phyloP scores from a whole-genome alignment of 2,797 vertebrate genomes.

The Steatocranus sp. region DNA sequence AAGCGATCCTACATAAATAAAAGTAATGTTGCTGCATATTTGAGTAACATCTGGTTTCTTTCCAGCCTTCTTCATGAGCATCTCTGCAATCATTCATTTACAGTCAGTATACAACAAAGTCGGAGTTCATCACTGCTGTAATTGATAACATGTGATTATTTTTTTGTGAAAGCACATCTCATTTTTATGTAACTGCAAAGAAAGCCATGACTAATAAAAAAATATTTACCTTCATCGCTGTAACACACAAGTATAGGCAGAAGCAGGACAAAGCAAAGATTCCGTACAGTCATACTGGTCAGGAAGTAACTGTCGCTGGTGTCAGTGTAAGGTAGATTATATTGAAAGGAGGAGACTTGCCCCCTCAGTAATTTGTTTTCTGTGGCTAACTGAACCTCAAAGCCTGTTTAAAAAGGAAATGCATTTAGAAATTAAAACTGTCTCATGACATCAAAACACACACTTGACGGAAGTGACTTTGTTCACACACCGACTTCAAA shows the following conservation, averaged over 20 bases:
- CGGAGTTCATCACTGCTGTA: rapidly evolving
- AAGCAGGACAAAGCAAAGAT: neutral
- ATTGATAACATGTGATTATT: neutral
- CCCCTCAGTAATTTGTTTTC: neutral
- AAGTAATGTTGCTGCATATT: neutral
- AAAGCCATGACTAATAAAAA: neutral
- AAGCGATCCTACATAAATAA: no score
- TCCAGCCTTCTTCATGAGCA: rapidly evolving
- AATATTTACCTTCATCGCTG: neutral
- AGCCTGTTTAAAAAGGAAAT: neutral
- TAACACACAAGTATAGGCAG: neutral
- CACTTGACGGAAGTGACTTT: neutral
- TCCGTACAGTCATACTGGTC: neutral
- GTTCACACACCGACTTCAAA: neutral
- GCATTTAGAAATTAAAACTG: neutral
- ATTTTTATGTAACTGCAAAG: neutral
- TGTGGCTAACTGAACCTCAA: neutral
- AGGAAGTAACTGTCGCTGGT: neutral
- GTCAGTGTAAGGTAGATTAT: neutral
- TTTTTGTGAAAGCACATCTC: rapidly evolving
- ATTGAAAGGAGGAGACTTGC: neutral
- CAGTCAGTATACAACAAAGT: neutral
- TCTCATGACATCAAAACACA: neutral
- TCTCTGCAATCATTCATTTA: neutral
- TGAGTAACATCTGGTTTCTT: rapidly evolving